Conservation (phyloP, 2,113 vertebrate species). For the Prochilodus magdalenae region DNA sequence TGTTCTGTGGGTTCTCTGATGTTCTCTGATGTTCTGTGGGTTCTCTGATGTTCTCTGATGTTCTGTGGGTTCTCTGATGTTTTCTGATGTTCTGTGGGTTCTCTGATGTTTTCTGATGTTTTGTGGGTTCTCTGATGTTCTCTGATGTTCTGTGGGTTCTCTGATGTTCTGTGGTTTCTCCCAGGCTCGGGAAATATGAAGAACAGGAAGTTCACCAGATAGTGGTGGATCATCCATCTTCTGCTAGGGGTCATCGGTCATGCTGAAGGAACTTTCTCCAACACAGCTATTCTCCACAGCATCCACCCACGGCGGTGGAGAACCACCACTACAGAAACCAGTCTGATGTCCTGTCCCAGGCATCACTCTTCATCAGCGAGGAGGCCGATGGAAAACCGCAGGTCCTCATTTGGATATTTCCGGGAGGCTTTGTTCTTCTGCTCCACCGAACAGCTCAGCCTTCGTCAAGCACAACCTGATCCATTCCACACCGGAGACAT, state of each 20-base stretch:
- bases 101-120: too few species aligned
- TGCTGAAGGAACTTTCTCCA: background rate
- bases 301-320: background rate
- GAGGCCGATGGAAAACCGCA: too few species aligned
- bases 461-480: background rate
- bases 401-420: too few species aligned
- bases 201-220: slow-evolving; percentile 76
- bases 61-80: background rate
- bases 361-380: background rate
- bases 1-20: background rate
- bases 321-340: background rate
- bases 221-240: slow-evolving; percentile 25
- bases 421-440: too few species aligned
- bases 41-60: too few species aligned
- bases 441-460: too few species aligned
- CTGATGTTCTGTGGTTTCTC: slow-evolving; percentile 4
- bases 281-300: background rate
- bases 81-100: background rate
- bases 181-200: slow-evolving; percentile 76
- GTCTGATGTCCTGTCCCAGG: background rate
- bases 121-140: background rate
- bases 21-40: background rate
- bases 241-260: background rate
- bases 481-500: background rate
- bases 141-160: too few species aligned